These are phyloP conservation scores for Elmis aenea DNA, from an alignment of 2,888 invertebrate genomes.

Conservation along the genomic window DNA sequence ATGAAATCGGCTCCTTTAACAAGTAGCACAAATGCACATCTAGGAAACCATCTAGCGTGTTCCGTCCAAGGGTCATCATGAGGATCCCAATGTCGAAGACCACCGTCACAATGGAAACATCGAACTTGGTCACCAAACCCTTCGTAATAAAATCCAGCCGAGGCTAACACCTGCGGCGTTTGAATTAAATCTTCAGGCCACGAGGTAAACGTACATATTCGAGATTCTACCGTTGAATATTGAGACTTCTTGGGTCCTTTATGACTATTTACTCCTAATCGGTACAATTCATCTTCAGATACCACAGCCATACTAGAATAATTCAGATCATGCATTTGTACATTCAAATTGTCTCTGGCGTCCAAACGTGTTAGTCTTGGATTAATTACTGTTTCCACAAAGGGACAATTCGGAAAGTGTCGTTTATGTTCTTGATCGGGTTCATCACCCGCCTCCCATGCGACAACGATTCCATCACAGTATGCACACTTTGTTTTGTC, in stretches of 20 bases:
- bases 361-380: constrained; percentile 31
- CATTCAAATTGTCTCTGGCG: background rate
- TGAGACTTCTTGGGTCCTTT: constrained; percentile 60
- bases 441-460: constrained; percentile 64
- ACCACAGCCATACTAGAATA: constrained; percentile 21
- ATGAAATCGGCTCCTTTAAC: constrained; percentile 79
- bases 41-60: constrained; percentile 90
- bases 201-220: constrained; percentile 63
- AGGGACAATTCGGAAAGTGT: constrained; percentile 58
- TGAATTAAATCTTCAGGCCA: constrained; percentile 78
- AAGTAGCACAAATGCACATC: constrained; percentile 77
- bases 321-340: constrained; percentile 1
- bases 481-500: constrained; percentile 77
- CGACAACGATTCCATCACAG: constrained; percentile 66
- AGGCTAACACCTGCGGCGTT: constrained; percentile 69
- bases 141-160: constrained; percentile 86
- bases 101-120: constrained; percentile 94
- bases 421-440: constrained; percentile 65
- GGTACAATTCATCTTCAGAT: constrained; percentile 48
- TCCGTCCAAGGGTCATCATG: constrained; percentile 91
- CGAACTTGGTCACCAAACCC: constrained; percentile 71
- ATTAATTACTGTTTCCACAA: constrained; percentile 46
- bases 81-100: constrained; percentile 83
- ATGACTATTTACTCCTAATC: constrained; percentile 57
- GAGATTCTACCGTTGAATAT: constrained; percentile 62